phyloP scores from a whole-genome alignment of 1,140 invertebrate species.

The Octopus bimaculoides region DNA sequence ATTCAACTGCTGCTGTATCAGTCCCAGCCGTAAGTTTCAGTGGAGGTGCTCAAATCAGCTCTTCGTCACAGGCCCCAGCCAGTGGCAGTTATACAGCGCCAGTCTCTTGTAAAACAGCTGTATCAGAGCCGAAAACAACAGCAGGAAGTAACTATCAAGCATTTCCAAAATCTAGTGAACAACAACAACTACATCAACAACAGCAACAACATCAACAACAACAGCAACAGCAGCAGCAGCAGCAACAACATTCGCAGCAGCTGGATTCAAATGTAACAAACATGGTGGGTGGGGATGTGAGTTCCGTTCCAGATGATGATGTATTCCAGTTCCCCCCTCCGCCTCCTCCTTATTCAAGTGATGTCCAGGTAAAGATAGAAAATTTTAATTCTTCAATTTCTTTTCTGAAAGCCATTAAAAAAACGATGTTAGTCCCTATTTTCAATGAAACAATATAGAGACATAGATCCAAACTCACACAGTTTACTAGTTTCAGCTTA shows the following conservation, averaged over 20 bases:
- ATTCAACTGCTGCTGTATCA: slow-evolving; percentile 1
- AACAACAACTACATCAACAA: background rate
- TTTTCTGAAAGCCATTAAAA: too few relatives aligned
- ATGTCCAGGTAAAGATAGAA: background rate
- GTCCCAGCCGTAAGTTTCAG: background rate
- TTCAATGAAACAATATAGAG: too few relatives aligned
- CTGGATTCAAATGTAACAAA: background rate
- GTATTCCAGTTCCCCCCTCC: background rate
- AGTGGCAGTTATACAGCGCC: background rate
- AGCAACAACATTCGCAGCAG: background rate
- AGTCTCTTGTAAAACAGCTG: background rate
- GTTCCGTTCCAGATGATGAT: background rate
- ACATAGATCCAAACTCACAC: too few relatives aligned
- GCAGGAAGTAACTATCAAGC: background rate
- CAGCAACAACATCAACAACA: slow-evolving; percentile 5
- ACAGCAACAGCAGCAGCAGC: background rate
- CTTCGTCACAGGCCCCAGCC: background rate
- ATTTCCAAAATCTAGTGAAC: background rate
- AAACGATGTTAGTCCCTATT: too few relatives aligned
- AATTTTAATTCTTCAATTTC: too few relatives aligned
- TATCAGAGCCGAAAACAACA: slow-evolving; percentile 7
- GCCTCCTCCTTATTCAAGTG: slow-evolving; percentile 5
- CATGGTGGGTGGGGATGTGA: background rate
- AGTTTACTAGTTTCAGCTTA: too few relatives aligned
- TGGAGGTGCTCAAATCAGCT: background rate